phyloP scores from a whole-genome alignment of 1,140 invertebrate genomes.

The Geopemphigus sp. region DNA sequence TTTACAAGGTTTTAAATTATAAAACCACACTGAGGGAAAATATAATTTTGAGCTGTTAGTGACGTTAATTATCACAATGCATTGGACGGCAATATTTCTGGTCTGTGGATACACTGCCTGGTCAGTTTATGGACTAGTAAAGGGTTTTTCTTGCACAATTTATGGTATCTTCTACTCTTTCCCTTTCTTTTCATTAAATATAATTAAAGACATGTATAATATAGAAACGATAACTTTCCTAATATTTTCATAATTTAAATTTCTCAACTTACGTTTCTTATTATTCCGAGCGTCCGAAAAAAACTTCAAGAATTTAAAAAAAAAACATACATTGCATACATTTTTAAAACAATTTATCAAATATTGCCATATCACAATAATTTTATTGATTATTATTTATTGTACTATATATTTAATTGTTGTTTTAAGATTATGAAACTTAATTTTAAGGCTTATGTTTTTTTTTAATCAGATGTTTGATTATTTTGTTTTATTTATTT shows the following conservation, averaged over 20 bases:
- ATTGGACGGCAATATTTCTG: not conserved
- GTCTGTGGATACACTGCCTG: not conserved
- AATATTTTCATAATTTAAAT: constrained; percentile 11
- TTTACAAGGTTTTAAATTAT: not conserved
- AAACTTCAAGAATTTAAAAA: not conserved
- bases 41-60: not conserved
- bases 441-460: constrained; percentile 5
- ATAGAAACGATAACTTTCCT: not conserved
- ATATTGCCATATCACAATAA: constrained; percentile 46
- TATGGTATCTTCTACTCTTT: not conserved
- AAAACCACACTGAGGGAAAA: not conserved
- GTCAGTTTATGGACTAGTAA: constrained; percentile 7
- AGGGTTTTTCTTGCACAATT: constrained; percentile 33
- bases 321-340: not conserved
- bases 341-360: constrained; percentile 45
- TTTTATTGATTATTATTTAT: constrained; percentile 2
- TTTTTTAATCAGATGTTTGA: constrained; percentile 1
- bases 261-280: not conserved
- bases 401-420: constrained; percentile 35
- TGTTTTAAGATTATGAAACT: constrained; percentile 13
- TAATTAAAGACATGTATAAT: not conserved
- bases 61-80: not conserved
- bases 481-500: constrained; percentile 36
- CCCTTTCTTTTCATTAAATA: not conserved
- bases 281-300: not conserved